Conservation (phyloP, 2,888 invertebrate species). For the Syrphus vitripennis region DNA sequence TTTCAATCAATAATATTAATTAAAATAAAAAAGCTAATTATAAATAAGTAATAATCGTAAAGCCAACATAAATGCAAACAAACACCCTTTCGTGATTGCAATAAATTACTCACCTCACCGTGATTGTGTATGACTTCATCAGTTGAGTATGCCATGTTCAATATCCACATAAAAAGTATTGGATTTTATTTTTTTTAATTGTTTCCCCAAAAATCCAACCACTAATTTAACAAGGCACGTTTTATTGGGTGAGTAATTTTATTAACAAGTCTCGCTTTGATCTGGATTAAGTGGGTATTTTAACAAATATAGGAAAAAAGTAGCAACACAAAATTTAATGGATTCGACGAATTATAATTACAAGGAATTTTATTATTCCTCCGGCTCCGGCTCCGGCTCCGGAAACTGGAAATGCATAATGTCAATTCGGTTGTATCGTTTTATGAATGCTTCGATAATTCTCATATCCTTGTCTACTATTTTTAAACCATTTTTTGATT, state of each 20-base stretch:
- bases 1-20: too few relatives aligned
- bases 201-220: conserved; percentile 22
- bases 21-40: too few relatives aligned
- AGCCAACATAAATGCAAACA: neutral
- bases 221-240: conserved; percentile 35
- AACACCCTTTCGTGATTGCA: neutral
- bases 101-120: neutral
- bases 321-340: neutral
- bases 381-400: neutral
- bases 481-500: conserved; percentile 40
- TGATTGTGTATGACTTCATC: neutral
- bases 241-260: conserved; percentile 45
- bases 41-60: neutral
- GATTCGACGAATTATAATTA: conserved; percentile 22
- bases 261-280: conserved; percentile 31
- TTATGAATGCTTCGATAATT: conserved; percentile 11
- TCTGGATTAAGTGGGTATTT: conserved; percentile 46
- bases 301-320: neutral
- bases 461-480: too few relatives aligned
- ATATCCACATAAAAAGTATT: neutral
- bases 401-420: conserved; percentile 15
- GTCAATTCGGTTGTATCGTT: conserved; percentile 21
- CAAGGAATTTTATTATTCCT: conserved; percentile 29
- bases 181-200: neutral
- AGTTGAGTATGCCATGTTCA: neutral